A percentile compares a stretch with the other conserved stretches of the same genome.
These are phyloP conservation scores for Drepana falcataria DNA, from an alignment of 2,888 invertebrate species.

Conservation along the genomic window DNA sequence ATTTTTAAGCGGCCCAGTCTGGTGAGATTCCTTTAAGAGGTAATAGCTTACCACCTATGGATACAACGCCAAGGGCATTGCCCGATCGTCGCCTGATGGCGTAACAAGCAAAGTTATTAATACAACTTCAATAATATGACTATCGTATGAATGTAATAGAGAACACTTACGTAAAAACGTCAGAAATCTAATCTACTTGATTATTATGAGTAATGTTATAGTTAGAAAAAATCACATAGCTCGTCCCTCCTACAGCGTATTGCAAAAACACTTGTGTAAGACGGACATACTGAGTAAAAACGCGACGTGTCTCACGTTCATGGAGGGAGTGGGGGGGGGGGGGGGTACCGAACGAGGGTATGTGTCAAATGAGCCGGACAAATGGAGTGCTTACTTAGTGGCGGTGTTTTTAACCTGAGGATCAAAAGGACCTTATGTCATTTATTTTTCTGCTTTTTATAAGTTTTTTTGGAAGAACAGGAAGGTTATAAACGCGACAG, in stretches of 20 bases:
- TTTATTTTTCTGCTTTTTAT: background rate
- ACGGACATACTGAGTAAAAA: conserved; percentile 22
- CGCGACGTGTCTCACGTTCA: conserved; percentile 8
- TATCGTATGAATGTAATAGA: background rate
- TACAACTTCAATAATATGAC: background rate
- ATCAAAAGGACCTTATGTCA: conserved; percentile 3
- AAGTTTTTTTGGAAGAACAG: too few species aligned
- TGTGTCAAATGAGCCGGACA: conserved; percentile 29
- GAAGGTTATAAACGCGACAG: too few species aligned
- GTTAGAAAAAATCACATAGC: conserved; percentile 23
- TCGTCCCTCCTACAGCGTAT: conserved; percentile 25
- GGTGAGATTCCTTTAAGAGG: too few species aligned
- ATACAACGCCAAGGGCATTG: too few species aligned
- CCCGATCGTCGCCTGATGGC: too few species aligned
- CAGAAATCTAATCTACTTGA: conserved; percentile 2
- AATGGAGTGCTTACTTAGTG: conserved; percentile 32
- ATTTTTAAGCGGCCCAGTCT: too few species aligned
- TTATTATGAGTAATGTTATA: background rate
- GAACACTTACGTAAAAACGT: background rate
- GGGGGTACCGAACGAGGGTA: conserved; percentile 3
- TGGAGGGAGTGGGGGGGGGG: background rate
- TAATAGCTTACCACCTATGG: too few species aligned
- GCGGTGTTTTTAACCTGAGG: conserved; percentile 21
- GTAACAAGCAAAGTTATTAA: background rate
- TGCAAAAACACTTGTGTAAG: conserved; percentile 21